Base-by-base conservation (phyloP, 92 coral and sea anemone species). In the Bergia puertoricense region DNA sequence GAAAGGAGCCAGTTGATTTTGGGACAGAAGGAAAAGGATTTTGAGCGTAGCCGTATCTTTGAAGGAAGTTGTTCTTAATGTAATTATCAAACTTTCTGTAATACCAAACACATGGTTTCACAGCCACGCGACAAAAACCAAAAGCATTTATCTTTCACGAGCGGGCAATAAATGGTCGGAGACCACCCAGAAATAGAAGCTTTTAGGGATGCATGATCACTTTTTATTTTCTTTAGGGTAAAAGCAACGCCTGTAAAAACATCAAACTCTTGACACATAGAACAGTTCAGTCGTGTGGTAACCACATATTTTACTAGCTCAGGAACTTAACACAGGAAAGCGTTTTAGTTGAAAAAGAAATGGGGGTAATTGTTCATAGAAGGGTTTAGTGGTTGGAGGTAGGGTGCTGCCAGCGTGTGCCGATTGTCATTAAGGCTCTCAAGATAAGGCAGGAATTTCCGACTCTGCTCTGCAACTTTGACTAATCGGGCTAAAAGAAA, bases 361-460 rank as follows among this genome's bases (percentile, higher is more conserved):
- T 46, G 42, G 16, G 16, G 43, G 23, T 36, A 56, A 57, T 68
- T 44, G 41, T 68, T 82, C 76, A 65, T 48, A 48, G 59, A 82
- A 71, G 43, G 30, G 77, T 82, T 71, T 68, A 38, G 86, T 67
- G 86, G 77, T 67, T 45, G 7, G 71, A 69, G 84, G 84, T 75
- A 91, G 80, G 85, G 86, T 59, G 90, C 72, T 76, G 74, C 86
- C 88, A 86, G 85, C 98, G 90, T 89, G 91, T 80, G 92, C 80
- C 93, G 92, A 87, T 94, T 95, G 98, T 95, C 98, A 93, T 81
- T 89, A 89, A 95, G 89, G 88, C 89, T 77, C 95, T 95, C 82
- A 88, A 93, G 98, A 89, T 93, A 93, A 95, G 80, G 82, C 83
- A 93, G 94, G 94, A 90, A 89, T 92, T 90, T 93, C 93, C 94